Percentiles rank a stretch among this genome's conserved stretches.
These are phyloP conservation scores for Amorpha juglandis DNA, from an alignment of 2,888 invertebrate genomes.

Conservation along the genomic window DNA sequence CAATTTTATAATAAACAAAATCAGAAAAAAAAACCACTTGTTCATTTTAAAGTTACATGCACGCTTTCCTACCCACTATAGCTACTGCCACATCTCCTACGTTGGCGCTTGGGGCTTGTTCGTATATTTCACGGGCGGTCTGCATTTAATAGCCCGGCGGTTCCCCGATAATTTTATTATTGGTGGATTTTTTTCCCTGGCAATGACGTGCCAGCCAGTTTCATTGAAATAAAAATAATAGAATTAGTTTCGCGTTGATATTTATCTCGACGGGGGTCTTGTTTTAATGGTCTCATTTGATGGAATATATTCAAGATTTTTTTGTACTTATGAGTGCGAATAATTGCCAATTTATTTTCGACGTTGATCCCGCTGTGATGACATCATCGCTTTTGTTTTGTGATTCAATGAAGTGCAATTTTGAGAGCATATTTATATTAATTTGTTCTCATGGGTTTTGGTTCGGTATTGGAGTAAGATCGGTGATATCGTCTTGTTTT, in stretches of 20 bases:
- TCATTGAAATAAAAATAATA: constrained; percentile 55
- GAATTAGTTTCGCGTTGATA: constrained; percentile 29
- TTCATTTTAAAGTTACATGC: constrained; percentile 2
- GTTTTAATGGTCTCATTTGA: constrained; percentile 38
- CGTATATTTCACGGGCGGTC: constrained; percentile 79
- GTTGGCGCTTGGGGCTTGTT: constrained; percentile 55
- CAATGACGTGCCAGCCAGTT: constrained; percentile 63
- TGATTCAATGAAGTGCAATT: constrained; percentile 35
- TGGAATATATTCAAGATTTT: constrained; percentile 41
- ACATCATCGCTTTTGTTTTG: constrained; percentile 43
- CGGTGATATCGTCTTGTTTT: neutral
- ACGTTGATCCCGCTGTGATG: constrained; percentile 37
- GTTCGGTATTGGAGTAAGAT: neutral
- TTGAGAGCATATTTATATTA: constrained; percentile 1
- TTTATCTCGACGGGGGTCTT: constrained; percentile 17
- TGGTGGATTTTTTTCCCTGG: constrained; percentile 71
- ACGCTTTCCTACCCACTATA: constrained; percentile 41
- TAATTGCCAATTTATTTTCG: constrained; percentile 52
- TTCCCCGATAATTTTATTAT: constrained; percentile 82
- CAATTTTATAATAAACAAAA: neutral
- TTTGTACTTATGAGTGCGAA: constrained; percentile 49
- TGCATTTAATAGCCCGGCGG: constrained; percentile 80
- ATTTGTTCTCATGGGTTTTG: constrained; percentile 9
- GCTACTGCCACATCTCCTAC: constrained; percentile 39
- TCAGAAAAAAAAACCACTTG: neutral